Percentiles rank a stretch among this genome's conserved stretches.
Evolutionary conservation across 2,113 vertebrate genomes (phyloP).

Genomic region (Siniperca knerii): DNA sequence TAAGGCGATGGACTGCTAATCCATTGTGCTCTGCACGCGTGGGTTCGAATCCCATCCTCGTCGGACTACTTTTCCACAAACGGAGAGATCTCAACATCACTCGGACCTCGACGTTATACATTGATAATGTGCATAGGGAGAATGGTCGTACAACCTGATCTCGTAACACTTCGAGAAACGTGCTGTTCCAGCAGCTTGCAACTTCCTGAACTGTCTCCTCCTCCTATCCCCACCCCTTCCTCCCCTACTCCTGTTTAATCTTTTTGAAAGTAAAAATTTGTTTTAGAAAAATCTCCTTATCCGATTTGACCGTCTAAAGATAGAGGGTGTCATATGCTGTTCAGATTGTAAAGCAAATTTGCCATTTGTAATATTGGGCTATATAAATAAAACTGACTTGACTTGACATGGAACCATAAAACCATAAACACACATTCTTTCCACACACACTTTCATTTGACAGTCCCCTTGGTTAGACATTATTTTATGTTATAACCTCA

Average conservation of each 20-base stretch:
- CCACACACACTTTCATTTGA: slow-evolving; percentile 15
- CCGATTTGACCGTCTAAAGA: too few relatives aligned
- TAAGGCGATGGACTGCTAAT: slow-evolving; percentile 87
- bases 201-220: too few relatives aligned
- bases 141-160: neutral
- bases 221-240: neutral
- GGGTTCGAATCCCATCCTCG: slow-evolving; percentile 86
- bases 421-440: slow-evolving; percentile 35
- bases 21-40: slow-evolving; percentile 86
- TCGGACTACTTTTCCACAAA: slow-evolving; percentile 32
- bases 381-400: too few relatives aligned
- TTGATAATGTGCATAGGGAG: rapidly evolving
- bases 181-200: too few relatives aligned
- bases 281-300: neutral
- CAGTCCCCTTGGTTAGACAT: neutral
- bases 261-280: neutral
- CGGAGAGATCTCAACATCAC: neutral
- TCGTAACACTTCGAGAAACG: too few relatives aligned
- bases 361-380: too few relatives aligned
- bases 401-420: neutral
- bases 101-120: rapidly evolving
- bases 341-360: too few relatives aligned
- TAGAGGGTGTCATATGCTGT: too few relatives aligned
- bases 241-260: too few relatives aligned
- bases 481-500: neutral